phyloP scores from a whole-genome alignment of 2,888 invertebrate genomes.

The Eupsilia transversa region DNA sequence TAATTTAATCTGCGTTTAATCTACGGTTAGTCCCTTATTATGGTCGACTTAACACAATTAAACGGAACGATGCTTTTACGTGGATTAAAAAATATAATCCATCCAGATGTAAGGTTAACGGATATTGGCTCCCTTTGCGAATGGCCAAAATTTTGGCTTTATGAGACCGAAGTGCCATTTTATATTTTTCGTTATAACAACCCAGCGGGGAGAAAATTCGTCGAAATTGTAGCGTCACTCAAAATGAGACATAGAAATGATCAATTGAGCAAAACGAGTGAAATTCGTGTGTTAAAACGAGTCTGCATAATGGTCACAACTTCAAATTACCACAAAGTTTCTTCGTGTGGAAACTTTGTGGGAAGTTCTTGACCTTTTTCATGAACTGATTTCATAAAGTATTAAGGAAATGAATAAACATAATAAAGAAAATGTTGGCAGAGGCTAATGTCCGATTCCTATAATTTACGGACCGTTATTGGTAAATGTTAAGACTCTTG shows the following conservation, averaged over 20 bases:
- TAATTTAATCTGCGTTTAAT: constrained; percentile 54
- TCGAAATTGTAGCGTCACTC: background rate
- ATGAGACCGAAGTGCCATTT: constrained; percentile 20
- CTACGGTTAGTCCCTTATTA: constrained; percentile 60
- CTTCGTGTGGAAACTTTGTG: background rate
- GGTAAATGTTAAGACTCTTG: too few relatives aligned
- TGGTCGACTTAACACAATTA: constrained; percentile 67
- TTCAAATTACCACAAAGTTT: background rate
- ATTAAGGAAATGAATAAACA: background rate
- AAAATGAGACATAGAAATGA: constrained; percentile 16
- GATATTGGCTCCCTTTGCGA: constrained; percentile 27
- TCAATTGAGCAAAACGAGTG: background rate
- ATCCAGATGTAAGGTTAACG: constrained; percentile 43
- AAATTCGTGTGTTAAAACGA: background rate
- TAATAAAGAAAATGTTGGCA: background rate
- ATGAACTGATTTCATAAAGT: background rate
- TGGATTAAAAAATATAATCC: constrained; percentile 66
- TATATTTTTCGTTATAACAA: constrained; percentile 20
- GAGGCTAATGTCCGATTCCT: too few relatives aligned
- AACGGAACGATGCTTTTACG: constrained; percentile 65
- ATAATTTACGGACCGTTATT: too few relatives aligned
- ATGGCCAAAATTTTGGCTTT: constrained; percentile 35
- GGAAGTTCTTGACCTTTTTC: background rate
- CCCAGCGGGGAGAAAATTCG: background rate
- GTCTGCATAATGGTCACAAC: background rate